Conservation (phyloP, 2,888 invertebrate species). For the Cheilosia variabilis region DNA sequence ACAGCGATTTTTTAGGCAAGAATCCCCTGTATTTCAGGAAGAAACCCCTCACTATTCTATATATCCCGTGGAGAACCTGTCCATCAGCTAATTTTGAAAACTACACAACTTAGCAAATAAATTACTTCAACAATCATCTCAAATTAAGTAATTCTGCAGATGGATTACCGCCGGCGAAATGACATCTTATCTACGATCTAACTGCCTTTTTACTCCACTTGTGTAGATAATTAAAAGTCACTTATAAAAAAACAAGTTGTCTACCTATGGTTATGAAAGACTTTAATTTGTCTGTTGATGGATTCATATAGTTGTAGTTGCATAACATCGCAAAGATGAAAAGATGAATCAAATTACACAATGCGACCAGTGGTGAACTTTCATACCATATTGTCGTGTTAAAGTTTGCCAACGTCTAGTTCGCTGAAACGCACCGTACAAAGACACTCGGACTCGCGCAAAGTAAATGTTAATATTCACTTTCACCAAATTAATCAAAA, state of each 20-base stretch:
- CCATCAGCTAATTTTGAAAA: no score
- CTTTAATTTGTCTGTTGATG: background rate
- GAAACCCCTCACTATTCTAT: no score
- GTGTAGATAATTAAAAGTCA: background rate
- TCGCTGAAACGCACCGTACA: background rate
- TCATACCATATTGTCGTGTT: slow-evolving; percentile 20
- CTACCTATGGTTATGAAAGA: background rate
- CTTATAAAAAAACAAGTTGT: background rate
- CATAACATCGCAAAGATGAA: background rate
- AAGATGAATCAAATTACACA: background rate
- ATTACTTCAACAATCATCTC: background rate
- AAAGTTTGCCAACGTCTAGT: background rate
- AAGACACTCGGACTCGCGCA: slow-evolving; percentile 21
- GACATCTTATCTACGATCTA: background rate
- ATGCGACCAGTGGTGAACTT: background rate
- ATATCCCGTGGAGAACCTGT: no score
- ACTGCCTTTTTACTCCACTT: background rate
- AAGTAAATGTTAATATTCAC: slow-evolving; percentile 43
- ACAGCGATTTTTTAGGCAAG: no score
- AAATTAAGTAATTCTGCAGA: slow-evolving; percentile 1
- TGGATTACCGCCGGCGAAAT: background rate
- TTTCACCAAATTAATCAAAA: slow-evolving; percentile 50
- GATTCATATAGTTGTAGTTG: background rate
- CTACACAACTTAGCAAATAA: no score
- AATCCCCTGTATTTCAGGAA: no score